Conservation (phyloP, 2,888 invertebrate species). For the Dynastes maya region DNA sequence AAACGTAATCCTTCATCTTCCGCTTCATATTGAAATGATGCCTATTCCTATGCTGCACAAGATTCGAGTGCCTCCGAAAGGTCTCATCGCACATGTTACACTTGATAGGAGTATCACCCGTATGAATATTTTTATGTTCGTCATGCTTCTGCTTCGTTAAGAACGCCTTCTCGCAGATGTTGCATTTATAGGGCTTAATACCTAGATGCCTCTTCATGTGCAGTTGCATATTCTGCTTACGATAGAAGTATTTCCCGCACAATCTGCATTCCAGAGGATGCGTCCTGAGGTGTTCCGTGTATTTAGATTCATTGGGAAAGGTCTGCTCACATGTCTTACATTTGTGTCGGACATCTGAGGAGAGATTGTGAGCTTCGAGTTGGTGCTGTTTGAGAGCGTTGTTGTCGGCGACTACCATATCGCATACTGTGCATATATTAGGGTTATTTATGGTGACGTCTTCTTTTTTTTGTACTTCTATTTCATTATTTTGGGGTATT, state of each 20-base stretch:
- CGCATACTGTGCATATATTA: constrained; percentile 63
- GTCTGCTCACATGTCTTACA: constrained; percentile 79
- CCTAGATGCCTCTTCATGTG: constrained; percentile 88
- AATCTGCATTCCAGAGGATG: constrained; percentile 89
- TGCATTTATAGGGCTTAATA: constrained; percentile 80
- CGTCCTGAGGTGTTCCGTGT: constrained; percentile 82
- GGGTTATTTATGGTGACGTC: constrained; percentile 48
- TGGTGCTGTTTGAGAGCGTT: constrained; percentile 70
- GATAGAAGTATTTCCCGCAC: constrained; percentile 83
- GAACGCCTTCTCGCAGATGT: constrained; percentile 87
- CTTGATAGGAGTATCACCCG: constrained; percentile 85
- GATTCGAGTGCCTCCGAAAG: constrained; percentile 87
- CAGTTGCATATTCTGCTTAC: constrained; percentile 80
- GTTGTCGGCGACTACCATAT: constrained; percentile 60
- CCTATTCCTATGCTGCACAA: constrained; percentile 87
- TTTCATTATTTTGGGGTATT: constrained; percentile 30
- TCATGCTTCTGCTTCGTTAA: constrained; percentile 85
- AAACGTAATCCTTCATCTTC: constrained; percentile 72
- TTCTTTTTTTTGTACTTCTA: constrained; percentile 50
- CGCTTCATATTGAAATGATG: constrained; percentile 83
- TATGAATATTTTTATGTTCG: constrained; percentile 89
- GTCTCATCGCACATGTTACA: constrained; percentile 86
- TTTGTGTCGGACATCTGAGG: constrained; percentile 65
- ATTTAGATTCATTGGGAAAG: constrained; percentile 79
- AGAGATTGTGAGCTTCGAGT: constrained; percentile 71